These are phyloP conservation scores for Emydocephalus ijimae DNA, from an alignment of 2,113 vertebrate genomes.

Conservation along the genomic window DNA sequence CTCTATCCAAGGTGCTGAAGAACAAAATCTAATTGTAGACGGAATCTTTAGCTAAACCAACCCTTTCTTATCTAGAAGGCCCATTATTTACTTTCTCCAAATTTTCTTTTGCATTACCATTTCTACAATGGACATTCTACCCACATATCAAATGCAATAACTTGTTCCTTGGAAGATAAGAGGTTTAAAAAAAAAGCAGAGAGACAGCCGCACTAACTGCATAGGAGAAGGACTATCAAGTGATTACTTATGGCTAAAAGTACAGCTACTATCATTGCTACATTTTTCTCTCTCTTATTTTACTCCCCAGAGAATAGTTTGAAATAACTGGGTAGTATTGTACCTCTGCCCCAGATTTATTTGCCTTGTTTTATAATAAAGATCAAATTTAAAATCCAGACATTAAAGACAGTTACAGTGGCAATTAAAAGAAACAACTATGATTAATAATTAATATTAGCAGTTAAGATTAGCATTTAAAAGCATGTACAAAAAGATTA, in stretches of 20 bases:
- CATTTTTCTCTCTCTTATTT: background rate
- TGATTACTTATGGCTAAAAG: background rate
- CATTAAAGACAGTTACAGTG: background rate
- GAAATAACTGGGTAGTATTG: background rate
- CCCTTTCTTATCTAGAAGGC: background rate
- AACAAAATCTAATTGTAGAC: background rate
- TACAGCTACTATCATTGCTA: no score
- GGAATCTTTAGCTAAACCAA: background rate
- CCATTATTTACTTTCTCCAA: background rate
- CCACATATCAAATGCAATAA: background rate
- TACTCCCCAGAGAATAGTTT: background rate
- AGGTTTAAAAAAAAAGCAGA: no score
- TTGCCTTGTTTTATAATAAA: background rate
- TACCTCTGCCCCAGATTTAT: background rate
- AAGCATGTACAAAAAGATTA: background rate
- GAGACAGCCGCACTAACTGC: no score
- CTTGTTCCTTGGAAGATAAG: background rate
- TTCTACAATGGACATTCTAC: background rate
- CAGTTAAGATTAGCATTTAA: background rate
- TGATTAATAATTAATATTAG: background rate
- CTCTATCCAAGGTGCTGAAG: background rate
- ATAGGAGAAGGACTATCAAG: no score
- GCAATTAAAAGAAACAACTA: background rate
- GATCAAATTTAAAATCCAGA: background rate
- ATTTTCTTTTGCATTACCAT: background rate